phyloP scores from a whole-genome alignment of 1,140 invertebrate species.

The Psilanteris sp. region DNA sequence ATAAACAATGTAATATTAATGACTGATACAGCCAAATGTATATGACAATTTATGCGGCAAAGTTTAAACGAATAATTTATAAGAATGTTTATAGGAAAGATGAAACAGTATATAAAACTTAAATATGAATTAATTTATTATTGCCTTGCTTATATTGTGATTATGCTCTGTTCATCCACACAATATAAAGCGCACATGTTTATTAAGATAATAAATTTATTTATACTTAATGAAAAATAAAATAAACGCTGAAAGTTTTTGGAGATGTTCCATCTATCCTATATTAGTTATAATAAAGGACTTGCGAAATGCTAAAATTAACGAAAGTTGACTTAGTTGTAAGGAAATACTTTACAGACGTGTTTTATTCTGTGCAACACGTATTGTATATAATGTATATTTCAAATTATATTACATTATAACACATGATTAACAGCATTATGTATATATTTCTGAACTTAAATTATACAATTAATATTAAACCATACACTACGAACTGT shows the following conservation, averaged over 20 bases:
- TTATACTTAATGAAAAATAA: not conserved
- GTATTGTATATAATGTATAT: constrained; percentile 70
- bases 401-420: constrained; percentile 49
- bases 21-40: constrained; percentile 76
- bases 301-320: constrained; percentile 29
- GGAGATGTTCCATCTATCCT: constrained; percentile 9
- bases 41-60: too few species aligned
- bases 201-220: not conserved
- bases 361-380: constrained; percentile 25
- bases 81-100: constrained; percentile 16
- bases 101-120: not conserved
- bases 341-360: constrained; percentile 29
- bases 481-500: too few species aligned
- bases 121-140: too few species aligned
- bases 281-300: constrained; percentile 18
- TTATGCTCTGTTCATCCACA: too few species aligned
- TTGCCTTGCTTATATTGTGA: too few species aligned
- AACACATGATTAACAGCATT: constrained; percentile 15
- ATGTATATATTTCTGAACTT: constrained; percentile 14
- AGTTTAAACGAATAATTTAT: constrained; percentile 10
- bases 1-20: constrained; percentile 57
- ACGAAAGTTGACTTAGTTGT: constrained; percentile 40
- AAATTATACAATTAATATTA: constrained; percentile 3
- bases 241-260: constrained; percentile 58
- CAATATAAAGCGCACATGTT: too few species aligned